Evolutionary conservation across 2,113 vertebrate genomes (phyloP), one percentile per base, ranked within the genome.

Genomic region (Austrofundulus limnaeus): DNA sequence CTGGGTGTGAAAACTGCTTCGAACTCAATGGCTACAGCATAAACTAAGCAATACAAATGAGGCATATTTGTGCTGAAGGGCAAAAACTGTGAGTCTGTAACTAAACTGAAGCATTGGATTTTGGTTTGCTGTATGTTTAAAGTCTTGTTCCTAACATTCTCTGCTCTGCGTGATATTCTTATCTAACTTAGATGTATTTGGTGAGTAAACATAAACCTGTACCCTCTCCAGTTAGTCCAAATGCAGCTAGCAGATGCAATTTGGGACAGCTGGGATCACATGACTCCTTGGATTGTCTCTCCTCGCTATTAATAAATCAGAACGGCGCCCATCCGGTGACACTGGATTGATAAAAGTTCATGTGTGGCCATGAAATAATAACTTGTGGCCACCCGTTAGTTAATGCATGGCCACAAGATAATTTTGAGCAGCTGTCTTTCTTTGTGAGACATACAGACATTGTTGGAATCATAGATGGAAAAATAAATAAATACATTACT

Each of bases 31-130:
- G 41, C 16, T 17, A 47, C 16, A 21, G 16, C 42, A 20, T 15
- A 39, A 45, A 61, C 47, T 21, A 74, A 34, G 31, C 10, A 60
- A 69, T 39, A 9, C 43, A 57, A 65, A 63, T 2, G 10, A 25
- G 45, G 42, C 19, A 49, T 66, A 19, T 60, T 57, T 49, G n/a
- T 20, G 37, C 0, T 51, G 39, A 20, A 24, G 28, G 7, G 13
- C 11, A 70, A 72, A n/a, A 67, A 45, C 20, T 51, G 19, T 16
- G 39, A 10, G 1, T 54, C 20, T 42, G 12, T 1, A 5, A 39
- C 12, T 21, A 4, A 66, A 63, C 48, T 42, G 1, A 48, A 24
- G 23, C 5, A 19, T n/a, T 41, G 10, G 1, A 28, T 57, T 38
- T 61, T 0, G 17, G 24, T 49, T 47, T 42, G 9, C 60, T 21